Conservation (phyloP, 2,797 vertebrate species). For the Anguilla megastoma region DNA sequence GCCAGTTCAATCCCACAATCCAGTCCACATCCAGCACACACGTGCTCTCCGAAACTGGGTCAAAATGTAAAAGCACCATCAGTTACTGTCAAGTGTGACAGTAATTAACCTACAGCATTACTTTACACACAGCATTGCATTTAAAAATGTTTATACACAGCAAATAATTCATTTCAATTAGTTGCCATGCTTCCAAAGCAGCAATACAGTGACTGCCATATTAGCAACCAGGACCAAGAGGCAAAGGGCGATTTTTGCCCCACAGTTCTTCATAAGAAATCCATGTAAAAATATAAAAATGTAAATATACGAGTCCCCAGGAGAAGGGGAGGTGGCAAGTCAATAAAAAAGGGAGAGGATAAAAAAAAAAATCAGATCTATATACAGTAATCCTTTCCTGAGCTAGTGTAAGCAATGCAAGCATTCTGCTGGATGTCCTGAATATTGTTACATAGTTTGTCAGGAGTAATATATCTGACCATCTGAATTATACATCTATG, state of each 20-base stretch:
- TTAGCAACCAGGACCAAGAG: background rate
- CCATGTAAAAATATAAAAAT: background rate
- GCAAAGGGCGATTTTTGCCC: background rate
- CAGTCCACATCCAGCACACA: background rate
- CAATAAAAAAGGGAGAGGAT: too few relatives aligned
- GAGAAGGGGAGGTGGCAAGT: too few relatives aligned
- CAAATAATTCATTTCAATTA: background rate
- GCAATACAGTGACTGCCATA: background rate
- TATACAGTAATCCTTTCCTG: too few relatives aligned
- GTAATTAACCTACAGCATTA: background rate
- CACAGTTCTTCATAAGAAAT: background rate
- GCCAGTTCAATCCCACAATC: background rate
- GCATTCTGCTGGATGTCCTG: background rate
- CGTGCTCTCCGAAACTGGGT: background rate
- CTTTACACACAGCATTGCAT: background rate
- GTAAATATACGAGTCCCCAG: too few relatives aligned
- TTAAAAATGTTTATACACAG: background rate
- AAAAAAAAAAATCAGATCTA: too few relatives aligned
- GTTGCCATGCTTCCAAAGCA: background rate
- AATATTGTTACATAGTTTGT: background rate
- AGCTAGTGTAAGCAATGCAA: background rate
- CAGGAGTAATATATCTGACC: too few relatives aligned
- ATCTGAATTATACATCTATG: too few relatives aligned
- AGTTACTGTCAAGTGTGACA: background rate
- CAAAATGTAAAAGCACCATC: slow-evolving; percentile 8